Conservation (phyloP, 2,888 invertebrate genomes). For the Archips xylosteana region DNA sequence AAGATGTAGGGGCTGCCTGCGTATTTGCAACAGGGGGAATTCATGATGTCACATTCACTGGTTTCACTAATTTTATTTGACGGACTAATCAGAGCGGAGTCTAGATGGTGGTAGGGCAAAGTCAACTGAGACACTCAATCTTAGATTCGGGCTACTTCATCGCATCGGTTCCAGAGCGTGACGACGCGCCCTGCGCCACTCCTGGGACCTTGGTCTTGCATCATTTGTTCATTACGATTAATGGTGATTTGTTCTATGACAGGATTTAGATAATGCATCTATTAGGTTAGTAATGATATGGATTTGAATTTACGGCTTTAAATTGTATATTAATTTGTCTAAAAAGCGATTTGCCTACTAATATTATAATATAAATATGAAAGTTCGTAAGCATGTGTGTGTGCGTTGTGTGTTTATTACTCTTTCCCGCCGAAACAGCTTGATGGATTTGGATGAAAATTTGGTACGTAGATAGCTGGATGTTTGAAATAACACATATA, state of each 20-base stretch:
- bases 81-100: conserved; percentile 63
- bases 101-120: conserved; percentile 64
- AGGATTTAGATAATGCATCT: conserved; percentile 26
- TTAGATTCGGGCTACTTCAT: conserved; percentile 59
- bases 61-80: conserved; percentile 36
- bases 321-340: background rate
- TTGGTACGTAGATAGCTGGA: no score
- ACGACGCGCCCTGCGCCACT: conserved; percentile 69
- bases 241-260: conserved; percentile 48
- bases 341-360: background rate
- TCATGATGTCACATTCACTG: conserved; percentile 58
- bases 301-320: background rate
- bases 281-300: conserved; percentile 3
- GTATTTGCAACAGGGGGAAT: conserved; percentile 70
- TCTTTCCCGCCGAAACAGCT: no score
- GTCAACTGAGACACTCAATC: conserved; percentile 67
- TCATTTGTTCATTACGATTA: conserved; percentile 54
- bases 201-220: conserved; percentile 74
- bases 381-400: no score
- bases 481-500: no score
- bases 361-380: no score
- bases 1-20: conserved; percentile 75
- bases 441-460: no score
- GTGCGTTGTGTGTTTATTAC: no score
- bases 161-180: conserved; percentile 63